Evolutionary conservation across 2,113 vertebrate species (phyloP).

Genomic region (Hepsetus odoe): DNA sequence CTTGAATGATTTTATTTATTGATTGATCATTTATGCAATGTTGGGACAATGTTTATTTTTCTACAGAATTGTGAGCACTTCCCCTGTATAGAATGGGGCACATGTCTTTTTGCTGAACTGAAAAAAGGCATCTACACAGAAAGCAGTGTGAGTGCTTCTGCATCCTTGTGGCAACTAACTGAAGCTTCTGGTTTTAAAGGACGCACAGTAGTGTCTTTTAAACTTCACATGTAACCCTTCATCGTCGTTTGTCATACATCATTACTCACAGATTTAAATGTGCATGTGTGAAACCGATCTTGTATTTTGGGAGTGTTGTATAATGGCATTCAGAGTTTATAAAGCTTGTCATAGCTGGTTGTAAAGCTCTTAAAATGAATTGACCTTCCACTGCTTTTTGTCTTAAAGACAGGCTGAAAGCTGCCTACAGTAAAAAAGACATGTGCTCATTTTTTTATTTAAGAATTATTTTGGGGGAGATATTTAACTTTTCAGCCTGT

Average conservation of each 20-base stretch:
- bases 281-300: neutral
- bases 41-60: slow-evolving; percentile 82
- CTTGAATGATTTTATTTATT: slow-evolving; percentile 76
- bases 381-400: slow-evolving; percentile 29
- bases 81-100: slow-evolving; percentile 67
- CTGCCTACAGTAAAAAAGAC: slow-evolving; percentile 61
- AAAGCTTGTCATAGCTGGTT: slow-evolving; percentile 5
- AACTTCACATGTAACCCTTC: neutral
- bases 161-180: neutral
- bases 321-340: slow-evolving; percentile 1
- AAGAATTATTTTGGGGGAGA: slow-evolving; percentile 66
- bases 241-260: neutral
- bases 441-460: slow-evolving; percentile 78
- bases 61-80: slow-evolving; percentile 72
- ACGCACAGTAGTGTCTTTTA: neutral
- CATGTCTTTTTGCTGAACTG: slow-evolving; percentile 59
- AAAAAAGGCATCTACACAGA: slow-evolving; percentile 14
- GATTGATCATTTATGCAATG: slow-evolving; percentile 80
- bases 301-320: neutral
- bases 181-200: neutral
- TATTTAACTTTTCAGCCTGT: slow-evolving; percentile 67
- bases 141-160: neutral
- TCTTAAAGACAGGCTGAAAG: slow-evolving; percentile 56
- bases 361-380: neutral
- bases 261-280: neutral